Base-by-base conservation (phyloP, 2,888 invertebrate species). In the Magallana nippona region DNA sequence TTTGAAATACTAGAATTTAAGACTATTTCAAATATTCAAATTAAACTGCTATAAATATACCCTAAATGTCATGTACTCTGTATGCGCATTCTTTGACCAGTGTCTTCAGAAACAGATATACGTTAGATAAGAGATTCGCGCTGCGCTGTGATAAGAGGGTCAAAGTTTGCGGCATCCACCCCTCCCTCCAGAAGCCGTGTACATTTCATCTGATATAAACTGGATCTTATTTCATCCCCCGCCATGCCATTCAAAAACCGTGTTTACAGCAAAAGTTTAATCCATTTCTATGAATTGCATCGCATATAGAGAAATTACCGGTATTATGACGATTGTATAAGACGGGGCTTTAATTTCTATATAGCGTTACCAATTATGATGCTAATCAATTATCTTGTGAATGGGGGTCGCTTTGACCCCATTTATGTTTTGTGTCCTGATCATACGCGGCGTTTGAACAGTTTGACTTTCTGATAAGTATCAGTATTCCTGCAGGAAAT, bases 241-340 rank as follows among this genome's bases (percentile, higher is more conserved):
- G 27, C 71, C 27, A 27, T 13, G 71, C 15, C 71, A 71, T 71
- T 71, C 27, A 71, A 71, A 32, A 44, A 32, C 19, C 71, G 71
- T 71, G 71, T 71, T 71, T 71, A 71, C 71, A 71, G 71, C 15
- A 71, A 71, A 71, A 71, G 71, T 71, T 71, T 71, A 71, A 71
- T 71, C 71, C 71, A 71, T 71, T 71, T 71, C 32, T 71, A 71
- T 71, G 71, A 71, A 71, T 71, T 22, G 27, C 71, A 32, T 22
- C 32, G 71, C 71, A 71, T 71, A 71, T 71, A 71, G 32, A 71
- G 71, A 71, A 71, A 71, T 71, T 32, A 44, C 44, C 8, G 44
- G 44, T 44, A 71, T 71, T 71, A 71, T 71, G 71, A 71, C 71
- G 27, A 71, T 17, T 71, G 71, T 71, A 22, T 15, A 71, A 32